Conservation (phyloP, 2,113 vertebrate species). For the Oncorhynchus clarkii region DNA sequence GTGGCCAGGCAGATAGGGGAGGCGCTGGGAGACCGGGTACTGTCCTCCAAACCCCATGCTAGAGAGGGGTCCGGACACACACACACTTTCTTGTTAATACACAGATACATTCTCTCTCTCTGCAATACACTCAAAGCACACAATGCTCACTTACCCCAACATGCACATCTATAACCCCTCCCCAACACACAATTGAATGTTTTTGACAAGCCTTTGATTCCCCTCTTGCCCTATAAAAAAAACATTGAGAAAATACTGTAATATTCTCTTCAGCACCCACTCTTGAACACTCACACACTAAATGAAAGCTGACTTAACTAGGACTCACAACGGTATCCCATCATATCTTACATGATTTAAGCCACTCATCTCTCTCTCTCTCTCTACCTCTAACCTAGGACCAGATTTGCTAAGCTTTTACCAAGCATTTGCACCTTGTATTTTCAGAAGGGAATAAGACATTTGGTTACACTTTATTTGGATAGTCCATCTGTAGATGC, state of each 20-base stretch:
- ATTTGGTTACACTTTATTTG: neutral
- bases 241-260: slow-evolving; percentile 22
- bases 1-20: neutral
- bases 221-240: slow-evolving; percentile 12
- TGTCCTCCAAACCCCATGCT: neutral
- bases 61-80: neutral
- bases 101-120: neutral
- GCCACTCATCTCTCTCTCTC: slow-evolving; percentile 3
- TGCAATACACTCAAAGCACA: neutral
- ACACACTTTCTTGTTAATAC: slow-evolving; percentile 2
- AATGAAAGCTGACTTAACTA: slow-evolving; percentile 64
- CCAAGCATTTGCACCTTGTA: no score
- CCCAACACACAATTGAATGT: neutral
- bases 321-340: slow-evolving; percentile 43
- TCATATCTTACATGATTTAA: slow-evolving; percentile 28
- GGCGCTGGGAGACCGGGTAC: neutral
- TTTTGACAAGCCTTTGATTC: slow-evolving; percentile 35
- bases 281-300: neutral
- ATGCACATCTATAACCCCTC: neutral
- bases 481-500: no score
- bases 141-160: neutral
- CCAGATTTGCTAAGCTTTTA: neutral
- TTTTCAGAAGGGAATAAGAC: neutral
- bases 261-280: slow-evolving; percentile 17
- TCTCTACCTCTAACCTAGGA: neutral